phyloP scores from a whole-genome alignment of 2,113 vertebrate genomes.

The Turnix velox region DNA sequence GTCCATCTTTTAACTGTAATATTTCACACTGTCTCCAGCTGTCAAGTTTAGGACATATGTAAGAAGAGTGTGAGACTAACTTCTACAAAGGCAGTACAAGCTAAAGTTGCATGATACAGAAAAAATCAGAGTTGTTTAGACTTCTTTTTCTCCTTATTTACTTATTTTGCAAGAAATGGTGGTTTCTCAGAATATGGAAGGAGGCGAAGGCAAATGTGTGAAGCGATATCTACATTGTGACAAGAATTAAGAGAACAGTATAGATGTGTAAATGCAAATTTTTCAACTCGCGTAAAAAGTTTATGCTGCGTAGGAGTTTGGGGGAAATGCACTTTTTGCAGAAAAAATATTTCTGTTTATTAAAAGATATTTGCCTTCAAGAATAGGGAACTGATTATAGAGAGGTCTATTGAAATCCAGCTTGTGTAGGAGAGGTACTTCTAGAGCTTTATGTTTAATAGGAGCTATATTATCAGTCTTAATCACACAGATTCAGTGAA shows the following conservation, averaged over 20 bases:
- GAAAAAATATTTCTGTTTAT: neutral
- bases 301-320: neutral
- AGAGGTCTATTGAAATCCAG: neutral
- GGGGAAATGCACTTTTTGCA: neutral
- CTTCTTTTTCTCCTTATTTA: neutral
- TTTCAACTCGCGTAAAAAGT: neutral
- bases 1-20: neutral
- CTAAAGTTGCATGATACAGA: neutral
- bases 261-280: neutral
- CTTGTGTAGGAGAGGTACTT: neutral
- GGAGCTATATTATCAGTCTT: neutral
- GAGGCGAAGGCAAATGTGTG: neutral
- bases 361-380: neutral
- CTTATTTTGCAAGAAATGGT: neutral
- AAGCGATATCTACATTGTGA: rapidly evolving
- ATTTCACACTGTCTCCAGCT: neutral
- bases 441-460: neutral
- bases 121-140: neutral
- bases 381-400: neutral
- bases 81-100: neutral
- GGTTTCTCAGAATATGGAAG: neutral
- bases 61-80: neutral
- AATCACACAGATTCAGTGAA: neutral
- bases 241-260: neutral
- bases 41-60: neutral